These are phyloP conservation scores for Stylophora pistillata DNA, from an alignment of 64 coral and sea anemone genomes.

Conservation along the genomic window DNA sequence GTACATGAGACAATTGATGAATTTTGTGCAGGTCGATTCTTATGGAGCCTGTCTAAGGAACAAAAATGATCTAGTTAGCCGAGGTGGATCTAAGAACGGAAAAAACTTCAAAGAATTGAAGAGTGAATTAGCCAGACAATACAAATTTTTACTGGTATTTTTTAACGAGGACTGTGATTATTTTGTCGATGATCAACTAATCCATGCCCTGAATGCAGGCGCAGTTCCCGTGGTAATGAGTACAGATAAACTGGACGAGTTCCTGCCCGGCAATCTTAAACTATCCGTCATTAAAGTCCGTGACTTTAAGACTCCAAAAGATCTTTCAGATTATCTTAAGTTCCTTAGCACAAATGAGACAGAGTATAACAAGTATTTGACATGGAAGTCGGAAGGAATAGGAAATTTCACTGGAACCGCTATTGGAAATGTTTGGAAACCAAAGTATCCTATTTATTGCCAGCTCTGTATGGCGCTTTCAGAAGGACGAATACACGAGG, in stretches of 20 bases:
- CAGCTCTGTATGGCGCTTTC: neutral
- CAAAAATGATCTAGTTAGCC: conserved; percentile 13
- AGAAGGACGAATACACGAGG: neutral
- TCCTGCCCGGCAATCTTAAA: conserved; percentile 51
- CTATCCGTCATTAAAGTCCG: conserved; percentile 55
- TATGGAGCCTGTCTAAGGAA: conserved; percentile 55
- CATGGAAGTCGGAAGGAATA: conserved; percentile 56
- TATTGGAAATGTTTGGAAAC: neutral
- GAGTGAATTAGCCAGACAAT: neutral
- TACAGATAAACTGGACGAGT: conserved; percentile 65
- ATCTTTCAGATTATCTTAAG: conserved; percentile 62
- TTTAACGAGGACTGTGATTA: conserved; percentile 59
- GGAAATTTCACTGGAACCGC: neutral
- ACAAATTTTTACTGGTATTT: conserved; percentile 51
- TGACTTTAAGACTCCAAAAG: conserved; percentile 44
- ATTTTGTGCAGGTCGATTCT: conserved; percentile 59
- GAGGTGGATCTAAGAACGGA: neutral
- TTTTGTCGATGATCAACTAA: conserved; percentile 55
- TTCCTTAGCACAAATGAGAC: conserved; percentile 52
- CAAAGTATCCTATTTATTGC: neutral
- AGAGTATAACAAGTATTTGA: conserved; percentile 52
- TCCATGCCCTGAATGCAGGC: conserved; percentile 36
- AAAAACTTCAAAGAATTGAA: conserved; percentile 36
- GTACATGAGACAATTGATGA: conserved; percentile 53
- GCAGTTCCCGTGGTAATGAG: conserved; percentile 54